phyloP scores from a whole-genome alignment of 1,140 invertebrate species.

The Drosophila paulistorum region DNA sequence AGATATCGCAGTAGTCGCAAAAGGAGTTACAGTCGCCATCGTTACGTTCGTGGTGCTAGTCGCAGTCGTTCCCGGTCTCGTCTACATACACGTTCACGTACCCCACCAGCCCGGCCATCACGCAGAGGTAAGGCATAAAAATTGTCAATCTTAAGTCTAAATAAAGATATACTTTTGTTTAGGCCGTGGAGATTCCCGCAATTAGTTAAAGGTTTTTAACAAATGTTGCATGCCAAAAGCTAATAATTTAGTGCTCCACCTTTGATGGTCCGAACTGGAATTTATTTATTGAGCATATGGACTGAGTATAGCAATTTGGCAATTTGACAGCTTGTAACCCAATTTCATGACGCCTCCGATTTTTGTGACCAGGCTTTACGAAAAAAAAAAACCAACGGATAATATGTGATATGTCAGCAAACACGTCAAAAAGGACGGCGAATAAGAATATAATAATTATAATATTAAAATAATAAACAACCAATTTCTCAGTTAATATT shows the following conservation, averaged over 20 bases:
- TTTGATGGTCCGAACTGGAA: conserved; percentile 17
- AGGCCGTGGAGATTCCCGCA: conserved; percentile 44
- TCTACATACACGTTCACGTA: conserved; percentile 55
- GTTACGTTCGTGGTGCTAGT: conserved; percentile 39
- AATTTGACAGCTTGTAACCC: background rate
- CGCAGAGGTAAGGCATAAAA: conserved; percentile 44
- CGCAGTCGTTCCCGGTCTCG: conserved; percentile 58
- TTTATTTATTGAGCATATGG: background rate
- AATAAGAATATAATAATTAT: conserved; percentile 42
- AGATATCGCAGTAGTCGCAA: conserved; percentile 37
- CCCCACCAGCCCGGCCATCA: conserved; percentile 2
- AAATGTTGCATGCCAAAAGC: background rate
- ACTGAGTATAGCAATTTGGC: conserved; percentile 21
- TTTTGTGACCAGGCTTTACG: background rate
- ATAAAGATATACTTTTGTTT: background rate
- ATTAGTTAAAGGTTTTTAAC: conserved; percentile 32
- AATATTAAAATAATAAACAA: conserved; percentile 31
- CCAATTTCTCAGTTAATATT: conserved; percentile 34
- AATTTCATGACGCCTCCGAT: background rate
- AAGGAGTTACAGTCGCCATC: conserved; percentile 32
- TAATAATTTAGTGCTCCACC: conserved; percentile 23
- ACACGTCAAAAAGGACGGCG: conserved; percentile 40
- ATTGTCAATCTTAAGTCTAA: background rate
- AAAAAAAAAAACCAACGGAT: conserved; percentile 26
- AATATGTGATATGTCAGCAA: conserved; percentile 66